Evolutionary conservation across 2,888 invertebrate genomes (phyloP).

Genomic region (Nycteola revayana): DNA sequence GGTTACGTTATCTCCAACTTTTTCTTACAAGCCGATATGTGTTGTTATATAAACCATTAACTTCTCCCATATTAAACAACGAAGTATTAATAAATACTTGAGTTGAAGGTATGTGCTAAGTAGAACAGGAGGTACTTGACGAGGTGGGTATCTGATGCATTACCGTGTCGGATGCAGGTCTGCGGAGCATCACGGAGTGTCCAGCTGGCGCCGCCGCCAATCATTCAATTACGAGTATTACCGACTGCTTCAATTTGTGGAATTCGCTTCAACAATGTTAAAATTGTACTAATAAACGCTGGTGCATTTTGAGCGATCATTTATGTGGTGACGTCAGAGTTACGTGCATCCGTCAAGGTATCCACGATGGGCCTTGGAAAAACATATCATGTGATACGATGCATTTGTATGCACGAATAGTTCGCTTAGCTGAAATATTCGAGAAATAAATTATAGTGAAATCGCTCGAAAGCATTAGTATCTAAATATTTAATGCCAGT

Average conservation of each 20-base stretch:
- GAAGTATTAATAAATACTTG: no score
- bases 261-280: conserved; percentile 42
- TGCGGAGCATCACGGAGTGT: conserved; percentile 65
- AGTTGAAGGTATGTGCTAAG: background rate
- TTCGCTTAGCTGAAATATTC: no score
- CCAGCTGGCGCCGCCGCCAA: conserved; percentile 66
- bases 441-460: no score
- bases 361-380: no score
- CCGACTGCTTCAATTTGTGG: conserved; percentile 51
- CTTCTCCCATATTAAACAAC: no score
- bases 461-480: no score
- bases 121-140: conserved; percentile 34
- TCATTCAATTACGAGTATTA: conserved; percentile 65
- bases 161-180: conserved; percentile 51
- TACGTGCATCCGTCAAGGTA: conserved; percentile 17
- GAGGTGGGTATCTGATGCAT: conserved; percentile 47
- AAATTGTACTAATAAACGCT: conserved; percentile 35
- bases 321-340: conserved; percentile 18
- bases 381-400: no score
- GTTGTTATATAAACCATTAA: no score
- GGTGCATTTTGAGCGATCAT: conserved; percentile 24
- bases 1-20: no score
- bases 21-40: no score
- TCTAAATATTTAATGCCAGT: no score
- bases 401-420: no score